Base-by-base conservation (phyloP, 2,888 invertebrate genomes). In the Phasia obesa region DNA sequence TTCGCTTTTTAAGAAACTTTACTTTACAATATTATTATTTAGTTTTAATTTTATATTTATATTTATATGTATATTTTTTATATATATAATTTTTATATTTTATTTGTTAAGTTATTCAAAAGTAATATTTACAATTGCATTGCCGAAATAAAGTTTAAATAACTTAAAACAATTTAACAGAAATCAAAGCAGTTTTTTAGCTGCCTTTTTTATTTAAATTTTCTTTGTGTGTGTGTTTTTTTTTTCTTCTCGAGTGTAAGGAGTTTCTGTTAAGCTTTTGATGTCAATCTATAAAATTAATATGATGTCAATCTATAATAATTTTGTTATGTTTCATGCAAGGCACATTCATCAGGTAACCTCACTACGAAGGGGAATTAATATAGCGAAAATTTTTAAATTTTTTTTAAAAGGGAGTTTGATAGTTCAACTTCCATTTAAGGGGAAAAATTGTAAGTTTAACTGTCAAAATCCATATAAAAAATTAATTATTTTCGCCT, bases 121-220 rank as follows among this genome's bases (percentile, higher is more conserved):
- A 79, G 74, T 53, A 47, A 67, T 73, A 79, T 79, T 67, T 74
- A 80, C 79, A 80, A 57, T 80, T 79, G 51, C 73, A 67, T 67
- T 60, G 67, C 73, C 25, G 19, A 78, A 57, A 15, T 49, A 7
- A 78, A n/a, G 35, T 27, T 25, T 25, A 27, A 69, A 47, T 65
- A 7, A 60, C 6, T 60, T 23, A 44, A 76, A 42, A 76, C 15
- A 19, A 38, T 13, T 55, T 17, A 38, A 53, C n/a, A 23, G 7
- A 44, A 71, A 53, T 57, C n/a, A 21, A 73, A 73, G 79, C 79
- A 73, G 78, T 59, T 64, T 11, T 21, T 51, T 64, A 57, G 70
- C 64, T 78, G 69, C 42, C 31, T 47, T 65, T 76, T 38, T 31
- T n/a, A 35, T 17, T n/a, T 4, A 35, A 17, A 13, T 59, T n/a